Percentiles rank a stretch among this genome's conserved stretches.
Evolutionary conservation across 1,140 invertebrate genomes (phyloP).

Genomic region (Brachionus sp.): DNA sequence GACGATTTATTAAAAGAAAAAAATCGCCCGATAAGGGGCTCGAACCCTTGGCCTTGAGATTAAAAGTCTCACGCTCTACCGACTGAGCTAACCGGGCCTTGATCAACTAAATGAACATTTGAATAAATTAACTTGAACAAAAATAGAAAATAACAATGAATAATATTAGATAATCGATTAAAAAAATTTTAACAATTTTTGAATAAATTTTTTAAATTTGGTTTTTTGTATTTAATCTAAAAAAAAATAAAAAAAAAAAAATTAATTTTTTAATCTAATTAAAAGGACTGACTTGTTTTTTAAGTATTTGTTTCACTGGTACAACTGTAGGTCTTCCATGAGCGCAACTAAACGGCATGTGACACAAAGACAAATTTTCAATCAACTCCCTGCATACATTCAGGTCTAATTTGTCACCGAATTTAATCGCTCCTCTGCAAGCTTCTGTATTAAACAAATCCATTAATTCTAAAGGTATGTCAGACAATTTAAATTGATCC

Average conservation of each 20-base stretch:
- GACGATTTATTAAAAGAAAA: neutral
- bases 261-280: neutral
- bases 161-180: too few species aligned
- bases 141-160: too few species aligned
- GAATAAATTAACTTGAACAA: too few species aligned
- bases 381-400: neutral
- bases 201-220: neutral
- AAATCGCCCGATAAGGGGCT: neutral
- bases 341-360: constrained; percentile 37
- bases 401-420: neutral
- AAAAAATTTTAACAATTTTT: neutral
- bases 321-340: constrained; percentile 35
- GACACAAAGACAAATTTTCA: neutral
- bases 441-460: constrained; percentile 42
- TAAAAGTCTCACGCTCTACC: neutral
- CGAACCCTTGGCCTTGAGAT: neutral
- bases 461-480: neutral
- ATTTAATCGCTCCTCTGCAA: constrained; percentile 36
- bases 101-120: too few species aligned
- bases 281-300: neutral
- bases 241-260: neutral
- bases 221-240: neutral
- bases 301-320: constrained; percentile 2
- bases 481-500: neutral
- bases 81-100: neutral